Conservation (phyloP, 2,797 vertebrate genomes). For the Pangasius djambal region DNA sequence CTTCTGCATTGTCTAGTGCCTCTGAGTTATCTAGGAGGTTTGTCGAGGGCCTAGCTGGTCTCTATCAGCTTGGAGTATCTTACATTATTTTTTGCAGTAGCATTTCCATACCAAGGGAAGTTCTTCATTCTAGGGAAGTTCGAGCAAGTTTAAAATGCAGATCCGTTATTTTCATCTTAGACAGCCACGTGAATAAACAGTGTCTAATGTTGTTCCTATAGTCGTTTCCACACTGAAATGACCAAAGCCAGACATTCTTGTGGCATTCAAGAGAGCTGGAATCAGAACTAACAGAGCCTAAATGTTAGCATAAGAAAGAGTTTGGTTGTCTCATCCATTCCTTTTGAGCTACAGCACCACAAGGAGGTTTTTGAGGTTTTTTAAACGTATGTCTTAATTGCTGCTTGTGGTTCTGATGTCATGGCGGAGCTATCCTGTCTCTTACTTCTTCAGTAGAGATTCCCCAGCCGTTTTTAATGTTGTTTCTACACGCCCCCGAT, state of each 20-base stretch:
- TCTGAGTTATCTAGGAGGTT: not conserved
- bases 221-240: not conserved
- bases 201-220: not conserved
- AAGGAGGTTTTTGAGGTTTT: conserved; percentile 61
- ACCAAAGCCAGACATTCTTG: conserved; percentile 36
- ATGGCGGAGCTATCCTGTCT: conserved; percentile 61
- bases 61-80: conserved; percentile 10
- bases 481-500: conserved; percentile 52
- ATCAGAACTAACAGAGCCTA: not conserved
- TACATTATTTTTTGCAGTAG: not conserved
- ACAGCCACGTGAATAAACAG: conserved; percentile 1
- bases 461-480: conserved; percentile 35
- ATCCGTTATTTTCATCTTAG: conserved; percentile 5
- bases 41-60: not conserved
- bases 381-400: conserved; percentile 35
- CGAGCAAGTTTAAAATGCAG: not conserved
- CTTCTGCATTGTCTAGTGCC: not conserved
- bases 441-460: conserved; percentile 41
- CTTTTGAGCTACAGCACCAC: conserved; percentile 60
- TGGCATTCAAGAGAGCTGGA: conserved; percentile 8
- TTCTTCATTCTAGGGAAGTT: not conserved
- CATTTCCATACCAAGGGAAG: not conserved
- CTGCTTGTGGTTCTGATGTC: conserved; percentile 66
- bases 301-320: conserved; percentile 3
- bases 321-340: conserved; percentile 54